Base-by-base conservation (phyloP, 2,888 invertebrate species). In the Torymus aiolomorphi region DNA sequence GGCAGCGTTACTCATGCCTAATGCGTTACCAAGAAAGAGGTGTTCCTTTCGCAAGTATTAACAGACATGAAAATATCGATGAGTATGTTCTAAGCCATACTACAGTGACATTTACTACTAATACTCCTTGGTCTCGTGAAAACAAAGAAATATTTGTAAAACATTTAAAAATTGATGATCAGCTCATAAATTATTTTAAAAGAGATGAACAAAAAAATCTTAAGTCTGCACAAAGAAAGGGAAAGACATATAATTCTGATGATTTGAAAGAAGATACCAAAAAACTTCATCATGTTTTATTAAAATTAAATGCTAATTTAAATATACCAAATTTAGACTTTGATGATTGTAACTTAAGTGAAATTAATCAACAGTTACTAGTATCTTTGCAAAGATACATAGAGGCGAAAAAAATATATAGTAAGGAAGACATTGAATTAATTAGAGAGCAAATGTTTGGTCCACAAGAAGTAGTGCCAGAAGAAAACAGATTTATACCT, bases 1-100 rank as follows among this genome's bases (percentile, higher is more conserved):
- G 95, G 56, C 93, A 94, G 70, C 92, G 95, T 31, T 93, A 93
- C 4, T 12, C 31, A 2, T 4, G 59, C 13, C 69, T 82, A 3
- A 3, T 69, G n/a, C 80, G 82, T 14, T 78, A 61, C 16, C n/a
- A 72, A 16, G 13, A 51, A 59, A 80, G 54, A 57, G 78, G 82
- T 42, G 57, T 78, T 42, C 8, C 4, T 49, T 51, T 79, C 4
- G 16, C 77, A 56, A 16, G 56, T 18, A 74, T 77, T 8, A 24
- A 52, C n/a, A 71, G 74, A 14, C 18, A 18, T 13, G 31, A 63
- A 11, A 16, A 54, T 20, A 5, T 24, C 2, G 63, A 31, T 11
- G 18, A 62, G 10, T 57, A 67, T n/a, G 8, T 62, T 1, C 51
- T 20, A 65, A 63, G 54, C 31, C 63, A 74, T 24, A 82, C 79